Base-by-base conservation (phyloP, 2,888 invertebrate species). In the Leptopterna dolabrata region DNA sequence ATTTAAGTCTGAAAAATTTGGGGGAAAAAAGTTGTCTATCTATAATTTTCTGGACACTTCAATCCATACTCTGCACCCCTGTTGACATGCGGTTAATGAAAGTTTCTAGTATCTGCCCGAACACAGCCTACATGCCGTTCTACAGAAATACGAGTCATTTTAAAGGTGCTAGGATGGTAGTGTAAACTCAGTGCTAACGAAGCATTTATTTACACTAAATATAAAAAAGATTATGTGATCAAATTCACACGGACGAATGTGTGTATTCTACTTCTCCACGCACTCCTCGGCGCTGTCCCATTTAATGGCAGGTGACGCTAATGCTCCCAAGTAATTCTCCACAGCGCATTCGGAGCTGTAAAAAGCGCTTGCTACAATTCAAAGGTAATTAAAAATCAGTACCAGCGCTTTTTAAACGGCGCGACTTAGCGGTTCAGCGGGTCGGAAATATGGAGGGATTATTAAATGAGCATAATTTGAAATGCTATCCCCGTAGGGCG, bases 331-430 rank as follows among this genome's bases (percentile, higher is more conserved):
- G 63, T 63, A 63, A 24, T 63, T 63, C 63, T 6, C 36, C 36
- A 41, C 36, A 45, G 45, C 78, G 45, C 45, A 45, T 78, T 78
- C 45, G 47, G 11, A 45, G 78, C n/a, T 24, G 27, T 30, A 78
- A 45, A 41, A 45, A 76, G 73, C 73, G 73, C 19, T 78, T 27
- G 47, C 78, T 27, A 24, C 27, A 45, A 78, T 78, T 78, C 45
- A 78, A 27, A 78, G 78, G 78, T 78, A 78, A 78, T 78, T 78
- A 78, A 78, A 78, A 78, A 78, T 78, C 78, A 78, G 45, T 45
- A 11, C 27, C 45, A 43, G 0, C 45, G 36, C 27, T 45, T 41
- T n/a, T 41, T 13, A 45, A 78, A 45, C 36, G 73, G 41, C 41
- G 47, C 45, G 47, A 45, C 78, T 78, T 78, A 45, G 24, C 78